Percentiles rank a stretch among this genome's conserved stretches.
These are phyloP conservation scores for Matsumurasca onukii DNA, from an alignment of 1,140 invertebrate species.

Conservation along the genomic window DNA sequence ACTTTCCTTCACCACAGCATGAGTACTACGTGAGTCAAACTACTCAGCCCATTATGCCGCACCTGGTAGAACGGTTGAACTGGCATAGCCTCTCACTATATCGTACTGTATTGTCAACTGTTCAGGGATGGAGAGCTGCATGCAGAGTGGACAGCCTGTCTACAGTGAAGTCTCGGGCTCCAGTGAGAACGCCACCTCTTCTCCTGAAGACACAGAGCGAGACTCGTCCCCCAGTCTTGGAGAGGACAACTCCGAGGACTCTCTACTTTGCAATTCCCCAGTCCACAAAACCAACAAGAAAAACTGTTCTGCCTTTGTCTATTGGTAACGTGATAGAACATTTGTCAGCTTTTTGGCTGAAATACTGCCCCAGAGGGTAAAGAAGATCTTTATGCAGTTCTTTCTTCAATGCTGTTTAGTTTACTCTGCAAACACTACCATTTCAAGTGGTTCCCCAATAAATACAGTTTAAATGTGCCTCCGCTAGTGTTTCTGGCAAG, in stretches of 20 bases:
- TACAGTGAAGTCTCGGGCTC: slow-evolving; percentile 23
- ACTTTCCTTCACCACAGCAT: too few relatives aligned
- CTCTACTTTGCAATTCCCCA: neutral
- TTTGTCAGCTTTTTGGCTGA: neutral
- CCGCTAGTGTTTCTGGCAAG: too few relatives aligned
- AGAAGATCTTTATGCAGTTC: too few relatives aligned
- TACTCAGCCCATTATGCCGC: too few relatives aligned
- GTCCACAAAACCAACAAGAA: slow-evolving; percentile 13
- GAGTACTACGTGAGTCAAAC: too few relatives aligned
- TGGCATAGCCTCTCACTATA: too few relatives aligned
- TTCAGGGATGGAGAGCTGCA: slow-evolving; percentile 7
- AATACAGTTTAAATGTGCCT: too few relatives aligned
- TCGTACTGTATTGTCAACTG: neutral
- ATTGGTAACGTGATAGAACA: neutral
- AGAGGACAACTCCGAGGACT: slow-evolving; percentile 23
- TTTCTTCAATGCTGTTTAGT: too few relatives aligned
- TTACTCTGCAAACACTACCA: too few relatives aligned
- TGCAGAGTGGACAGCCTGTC: neutral
- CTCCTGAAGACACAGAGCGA: slow-evolving; percentile 15
- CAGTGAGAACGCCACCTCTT: slow-evolving; percentile 15
- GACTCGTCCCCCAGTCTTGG: slow-evolving; percentile 29
- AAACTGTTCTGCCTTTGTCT: slow-evolving; percentile 16
- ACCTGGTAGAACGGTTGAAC: too few relatives aligned
- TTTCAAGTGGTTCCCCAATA: too few relatives aligned
- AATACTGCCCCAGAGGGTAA: neutral